phyloP scores from a whole-genome alignment of 2,888 invertebrate genomes.

The Andrena flavipes region DNA sequence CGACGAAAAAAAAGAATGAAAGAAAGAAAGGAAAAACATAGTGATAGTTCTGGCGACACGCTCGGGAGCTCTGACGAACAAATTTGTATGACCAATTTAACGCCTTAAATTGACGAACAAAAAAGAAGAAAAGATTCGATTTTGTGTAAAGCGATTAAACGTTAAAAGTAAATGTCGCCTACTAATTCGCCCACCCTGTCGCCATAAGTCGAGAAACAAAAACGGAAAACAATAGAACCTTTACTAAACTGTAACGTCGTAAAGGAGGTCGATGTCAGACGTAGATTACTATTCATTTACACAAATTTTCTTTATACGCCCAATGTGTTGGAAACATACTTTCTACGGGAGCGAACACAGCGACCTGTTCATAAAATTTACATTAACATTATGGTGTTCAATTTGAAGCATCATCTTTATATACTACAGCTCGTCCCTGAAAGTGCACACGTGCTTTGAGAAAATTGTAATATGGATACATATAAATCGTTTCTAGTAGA shows the following conservation, averaged over 20 bases:
- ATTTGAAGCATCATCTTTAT: background rate
- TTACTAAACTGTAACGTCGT: conserved; percentile 5
- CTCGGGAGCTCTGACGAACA: conserved; percentile 49
- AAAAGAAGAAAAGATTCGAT: conserved; percentile 39
- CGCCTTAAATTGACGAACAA: conserved; percentile 56
- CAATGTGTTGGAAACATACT: background rate
- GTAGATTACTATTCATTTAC: conserved; percentile 11
- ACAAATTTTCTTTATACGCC: conserved; percentile 10
- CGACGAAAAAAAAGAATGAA: conserved; percentile 36
- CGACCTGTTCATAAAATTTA: conserved; percentile 6
- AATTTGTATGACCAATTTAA: conserved; percentile 63
- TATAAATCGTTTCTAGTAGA: conserved; percentile 86
- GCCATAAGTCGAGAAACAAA: conserved; percentile 25
- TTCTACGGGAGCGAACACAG: background rate
- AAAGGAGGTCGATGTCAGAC: background rate
- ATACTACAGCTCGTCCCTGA: background rate
- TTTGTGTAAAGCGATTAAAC: conserved; percentile 66
- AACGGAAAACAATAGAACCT: conserved; percentile 45
- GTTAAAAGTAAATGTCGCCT: conserved; percentile 43
- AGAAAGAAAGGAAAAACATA: conserved; percentile 25
- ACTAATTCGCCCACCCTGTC: conserved; percentile 32
- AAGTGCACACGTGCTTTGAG: background rate
- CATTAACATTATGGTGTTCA: conserved; percentile 26
- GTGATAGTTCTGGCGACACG: conserved; percentile 44
- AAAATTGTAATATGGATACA: conserved; percentile 75